Base-by-base conservation (phyloP, 2,888 invertebrate species). In the Acrobasis repandana region DNA sequence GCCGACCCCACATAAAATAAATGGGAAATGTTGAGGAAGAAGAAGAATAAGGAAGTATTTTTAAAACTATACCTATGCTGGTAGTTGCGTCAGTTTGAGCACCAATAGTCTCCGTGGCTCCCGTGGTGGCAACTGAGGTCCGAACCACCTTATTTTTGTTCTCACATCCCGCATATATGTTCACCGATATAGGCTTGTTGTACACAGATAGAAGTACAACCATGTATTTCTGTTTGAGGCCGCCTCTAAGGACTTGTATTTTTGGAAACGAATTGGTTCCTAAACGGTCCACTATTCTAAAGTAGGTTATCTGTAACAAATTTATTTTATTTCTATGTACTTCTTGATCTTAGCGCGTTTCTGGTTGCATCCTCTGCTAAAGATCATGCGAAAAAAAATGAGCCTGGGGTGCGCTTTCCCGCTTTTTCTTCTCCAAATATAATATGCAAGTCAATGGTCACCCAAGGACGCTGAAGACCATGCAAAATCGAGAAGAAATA, bases 111-210 rank as follows among this genome's bases (percentile, higher is more conserved):
- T 15, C 34, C 36, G 52, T 16, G 20, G 36, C 15, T 52, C 2
- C 14, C 11, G 9, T 20, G 20, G 9, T 0, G 43, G 28, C 11
- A 28, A 15, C 15, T 1, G 20, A n/a, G 4, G 46, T 38, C n/a
- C 14, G 43, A n/a, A 18, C 14, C 14, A 14, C n/a, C 20, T 38
- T 54, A 2, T 38, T 58, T 10, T 61, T 61, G 56, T 85, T 85
- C 34, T 73, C 73, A 57, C 89, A 89, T 0, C 87, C 89, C 1
- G 88, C 78, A 63, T 84, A 88, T 38, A 90, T 76, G 28, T 87
- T 87, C 0, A 85, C 90, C 0, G 88, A 85, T 60, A 89, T 72
- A 0, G 90, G 90, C 4, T 66, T 70, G 50, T 81, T 77, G 61
- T 83, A 86, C 0, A 71, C 59, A 0, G 88, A 84, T 1, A 89